These are phyloP conservation scores for Agapornis canus DNA, from an alignment of 2,797 vertebrate genomes.

Conservation along the genomic window DNA sequence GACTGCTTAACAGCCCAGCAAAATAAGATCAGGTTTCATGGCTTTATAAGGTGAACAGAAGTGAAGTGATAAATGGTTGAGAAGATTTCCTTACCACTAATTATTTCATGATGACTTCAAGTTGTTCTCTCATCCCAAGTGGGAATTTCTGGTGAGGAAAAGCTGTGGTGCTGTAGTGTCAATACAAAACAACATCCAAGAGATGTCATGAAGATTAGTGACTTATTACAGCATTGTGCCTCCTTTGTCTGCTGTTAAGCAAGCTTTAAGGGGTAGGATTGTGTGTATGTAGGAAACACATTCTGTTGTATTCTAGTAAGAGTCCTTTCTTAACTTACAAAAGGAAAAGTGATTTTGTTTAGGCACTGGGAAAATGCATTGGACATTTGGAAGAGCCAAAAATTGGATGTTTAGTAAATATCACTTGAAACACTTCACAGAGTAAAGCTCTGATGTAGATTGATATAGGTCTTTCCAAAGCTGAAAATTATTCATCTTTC, in stretches of 20 bases:
- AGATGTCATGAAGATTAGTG: neutral
- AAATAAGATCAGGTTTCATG: neutral
- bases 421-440: neutral
- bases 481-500: neutral
- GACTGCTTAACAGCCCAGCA: neutral
- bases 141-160: neutral
- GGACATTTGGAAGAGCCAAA: neutral
- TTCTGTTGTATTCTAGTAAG: neutral
- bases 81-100: neutral
- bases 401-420: neutral
- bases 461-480: neutral
- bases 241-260: neutral
- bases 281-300: neutral
- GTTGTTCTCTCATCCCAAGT: neutral
- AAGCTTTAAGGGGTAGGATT: neutral
- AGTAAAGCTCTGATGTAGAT: neutral
- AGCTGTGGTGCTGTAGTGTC: neutral
- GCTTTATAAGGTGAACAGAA: neutral
- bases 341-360: neutral
- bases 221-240: neutral
- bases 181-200: neutral
- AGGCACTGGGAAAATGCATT: accelerated
- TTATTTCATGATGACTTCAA: neutral
- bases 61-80: neutral
- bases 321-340: neutral